Base-by-base conservation (phyloP, 2,888 invertebrate species). In the Chrysodeixis includens region DNA sequence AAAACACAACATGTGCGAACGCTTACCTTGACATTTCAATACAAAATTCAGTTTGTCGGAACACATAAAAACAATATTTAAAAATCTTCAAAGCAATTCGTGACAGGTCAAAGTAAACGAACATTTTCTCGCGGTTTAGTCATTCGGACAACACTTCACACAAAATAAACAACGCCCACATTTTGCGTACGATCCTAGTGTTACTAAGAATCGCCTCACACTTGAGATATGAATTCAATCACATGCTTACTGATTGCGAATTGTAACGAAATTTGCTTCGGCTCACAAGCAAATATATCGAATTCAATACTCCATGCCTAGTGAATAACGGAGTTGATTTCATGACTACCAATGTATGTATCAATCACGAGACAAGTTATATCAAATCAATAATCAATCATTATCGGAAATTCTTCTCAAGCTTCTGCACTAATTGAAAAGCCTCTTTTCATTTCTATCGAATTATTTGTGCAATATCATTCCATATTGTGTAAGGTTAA, bases 181-280 rank as follows among this genome's bases (percentile, higher is more conserved):
- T 55, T 77, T 72, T 77, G 56, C 74, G 63, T 40, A 6, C 10
- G 22, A 30, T 18, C n/a, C n/a, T 30, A 49, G 30, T 49, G 51
- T 56, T 72, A 69, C 60, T 22, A 56, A 46, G 69, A 73, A 77
- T 60, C 66, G 56, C 62, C 59, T 52, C 64, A 72, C 30, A 58
- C 54, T 62, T 49, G 20, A 60, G 62, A 68, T 62, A 56, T 59
- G 56, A 70, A 54, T 55, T 60, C 62, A 60, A 73, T 60, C 35
- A 62, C 56, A 56, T 46, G 30, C 44, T 16, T 46, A 54, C 65
- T 53, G 55, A 63, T 66, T 52, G 22, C 32, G 32, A 32, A 69
- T 73, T 56, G 22, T 35, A 73, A 73, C 60, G 49, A 73, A 77
- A 69, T 69, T 77, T 69, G 55, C 53, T 69, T 57, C 57, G 69